Base-by-base conservation (phyloP, 2,797 vertebrate species). In the Alectoris magna region DNA sequence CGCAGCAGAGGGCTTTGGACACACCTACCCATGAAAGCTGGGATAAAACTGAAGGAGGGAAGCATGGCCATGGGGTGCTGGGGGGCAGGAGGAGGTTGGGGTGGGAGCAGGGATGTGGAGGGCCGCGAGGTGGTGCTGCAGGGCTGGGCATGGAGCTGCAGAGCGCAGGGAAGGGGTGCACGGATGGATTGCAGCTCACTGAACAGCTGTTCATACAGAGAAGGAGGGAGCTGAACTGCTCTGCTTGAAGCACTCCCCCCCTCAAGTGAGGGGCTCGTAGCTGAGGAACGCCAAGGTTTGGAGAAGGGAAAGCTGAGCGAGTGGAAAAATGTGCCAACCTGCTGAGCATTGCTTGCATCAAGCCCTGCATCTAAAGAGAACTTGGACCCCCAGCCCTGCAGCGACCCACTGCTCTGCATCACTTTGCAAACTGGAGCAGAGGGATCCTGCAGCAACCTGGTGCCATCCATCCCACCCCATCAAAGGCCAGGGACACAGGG, bases 61-160 rank as follows among this genome's bases (percentile, higher is more conserved):
- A 63, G 11, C 0, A 6, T 6, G 44, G 21, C 19, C 15, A 17
- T 8, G 69, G n/a, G 41, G 29, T 59, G 15, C 29, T 46, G 70
- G 63, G 12, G 55, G n/a, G 19, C 11, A 58, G 19, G 5, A 22
- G n/a, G n/a, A 13, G 31, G 18, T 18, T 8, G 19, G 11, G 55
- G 8, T 18, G 55, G 51, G 26, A 31, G 31, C 11, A 6, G 17
- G 55, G 55, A n/a, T 58, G 55, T 3, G 12, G 12, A n/a, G 31
- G 31, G 55, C 31, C 98, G 27, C 97, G 70, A 96, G 97, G 76
- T 97, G 97, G 98, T 81, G 93, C 96, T 51, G 12, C 59, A 1
- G 84, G 68, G 60, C 39, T 63, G 51, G 51, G 27, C 51, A 53
- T 16, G 27, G 51, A 53, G 51, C 51, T 53, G 51, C 27, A 27